Evolutionary conservation across 2,888 invertebrate species (phyloP), one percentile per base, ranked within the genome.

Genomic region (Apamea crenata): DNA sequence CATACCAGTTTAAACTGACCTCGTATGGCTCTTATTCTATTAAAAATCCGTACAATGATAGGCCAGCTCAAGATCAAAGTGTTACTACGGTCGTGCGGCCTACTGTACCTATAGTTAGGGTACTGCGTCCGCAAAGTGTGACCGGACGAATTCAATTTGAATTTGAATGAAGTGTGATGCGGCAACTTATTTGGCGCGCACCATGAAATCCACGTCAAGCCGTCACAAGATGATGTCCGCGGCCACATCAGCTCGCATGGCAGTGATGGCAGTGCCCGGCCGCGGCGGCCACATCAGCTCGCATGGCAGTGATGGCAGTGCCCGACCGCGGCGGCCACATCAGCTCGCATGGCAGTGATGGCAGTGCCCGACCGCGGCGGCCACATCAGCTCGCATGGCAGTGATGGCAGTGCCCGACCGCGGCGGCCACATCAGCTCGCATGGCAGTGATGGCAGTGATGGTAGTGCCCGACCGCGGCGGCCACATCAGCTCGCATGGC

Each of bases 101-200:
- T 40, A 21, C 68, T 18, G 44, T 44, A 29, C n/a, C 40, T 63
- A 66, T 63, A 66, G 36, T 40, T 40, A 74, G 29, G 36, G 36
- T 1, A n/a, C 18, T 59, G 82, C 44, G 21, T 21, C 29, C 53
- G 44, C 4, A 36, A 16, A 69, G 44, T 36, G 59, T 65, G 16
- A 18, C 53, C n/a, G 32, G n/a, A 18, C 69, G 56, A 66, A 63
- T 59, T 36, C 66, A 63, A 36, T 50, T 5, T 61, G 77, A 71
- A 84, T 84, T 32, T 25, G 29, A 53, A 29, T 61, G 82, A 76
- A 65, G 74, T 83, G 66, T 65, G 70, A 68, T 44, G 67, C 63
- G 44, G 73, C 77, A 68, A 74, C 47, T 69, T n/a, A 56, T 69
- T 70, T 77, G 72, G 74, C 86, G 68, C 70, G n/a, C 56, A n/a